These are phyloP conservation scores for Rhincodon typus DNA, from an alignment of 2,797 vertebrate species.

Conservation along the genomic window DNA sequence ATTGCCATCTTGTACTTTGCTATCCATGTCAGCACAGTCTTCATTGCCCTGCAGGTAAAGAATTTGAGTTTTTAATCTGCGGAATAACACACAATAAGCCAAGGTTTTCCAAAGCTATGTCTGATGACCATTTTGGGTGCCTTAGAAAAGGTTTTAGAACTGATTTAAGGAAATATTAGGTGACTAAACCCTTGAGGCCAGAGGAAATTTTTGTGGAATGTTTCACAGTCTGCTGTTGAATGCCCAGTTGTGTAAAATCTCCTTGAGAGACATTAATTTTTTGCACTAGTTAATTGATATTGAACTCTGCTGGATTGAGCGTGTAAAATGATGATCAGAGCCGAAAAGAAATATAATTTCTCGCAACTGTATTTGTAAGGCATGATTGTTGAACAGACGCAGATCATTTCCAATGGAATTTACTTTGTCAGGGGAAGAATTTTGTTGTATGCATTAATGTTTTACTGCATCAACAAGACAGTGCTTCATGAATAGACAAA, in stretches of 20 bases:
- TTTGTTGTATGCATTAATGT: neutral
- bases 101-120: neutral
- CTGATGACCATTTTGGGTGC: neutral
- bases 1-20: slow-evolving; percentile 95
- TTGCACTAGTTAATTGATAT: neutral
- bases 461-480: neutral
- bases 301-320: neutral
- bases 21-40: slow-evolving; percentile 97
- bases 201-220: slow-evolving; percentile 12
- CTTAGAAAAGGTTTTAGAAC: no score
- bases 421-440: no score
- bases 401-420: neutral
- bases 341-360: neutral
- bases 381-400: neutral
- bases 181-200: neutral
- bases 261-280: neutral
- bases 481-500: neutral
- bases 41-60: slow-evolving; percentile 89
- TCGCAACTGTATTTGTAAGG: neutral
- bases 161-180: neutral
- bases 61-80: neutral
- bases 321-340: neutral
- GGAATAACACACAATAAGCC: neutral
- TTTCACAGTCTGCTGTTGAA: neutral
- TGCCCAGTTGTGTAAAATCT: neutral